Percentiles rank a stretch among this genome's conserved stretches.
Evolutionary conservation across 2,888 invertebrate species (phyloP).

Genomic region (Oscheius sp.): DNA sequence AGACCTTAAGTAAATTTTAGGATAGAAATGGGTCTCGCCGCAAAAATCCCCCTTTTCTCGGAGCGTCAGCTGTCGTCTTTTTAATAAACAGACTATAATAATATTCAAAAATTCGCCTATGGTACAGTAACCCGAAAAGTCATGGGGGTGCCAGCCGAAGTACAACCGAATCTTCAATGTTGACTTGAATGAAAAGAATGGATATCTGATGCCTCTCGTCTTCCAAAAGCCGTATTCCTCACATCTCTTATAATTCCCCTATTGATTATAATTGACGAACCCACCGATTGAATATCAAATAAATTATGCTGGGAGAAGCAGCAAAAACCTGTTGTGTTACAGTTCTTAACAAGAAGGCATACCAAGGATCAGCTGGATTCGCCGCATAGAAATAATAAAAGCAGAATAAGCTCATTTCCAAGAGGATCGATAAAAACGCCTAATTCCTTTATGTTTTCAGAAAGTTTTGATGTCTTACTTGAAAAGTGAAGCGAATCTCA

Average conservation of each 20-base stretch:
- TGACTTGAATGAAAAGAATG: background rate
- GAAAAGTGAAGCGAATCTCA: conserved; percentile 7
- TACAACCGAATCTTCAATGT: background rate
- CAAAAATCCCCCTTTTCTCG: no score
- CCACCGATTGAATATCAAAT: conserved; percentile 9
- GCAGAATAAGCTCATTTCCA: background rate
- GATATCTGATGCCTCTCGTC: no score
- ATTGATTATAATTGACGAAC: no score
- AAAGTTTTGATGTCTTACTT: no score
- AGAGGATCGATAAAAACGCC: conserved; percentile 9
- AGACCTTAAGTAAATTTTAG: no score
- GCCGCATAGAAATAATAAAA: background rate
- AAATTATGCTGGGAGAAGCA: background rate
- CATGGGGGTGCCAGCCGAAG: no score
- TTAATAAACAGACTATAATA: background rate
- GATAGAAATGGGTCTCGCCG: no score
- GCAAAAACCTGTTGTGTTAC: background rate
- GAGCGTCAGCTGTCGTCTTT: background rate
- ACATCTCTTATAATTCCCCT: no score
- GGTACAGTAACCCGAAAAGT: no score
- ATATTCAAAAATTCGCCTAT: no score
- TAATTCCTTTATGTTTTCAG: background rate
- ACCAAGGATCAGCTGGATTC: background rate
- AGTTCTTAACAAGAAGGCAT: background rate
- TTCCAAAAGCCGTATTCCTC: no score